Conservation (phyloP, 2,888 invertebrate species). For the Acronicta psi region DNA sequence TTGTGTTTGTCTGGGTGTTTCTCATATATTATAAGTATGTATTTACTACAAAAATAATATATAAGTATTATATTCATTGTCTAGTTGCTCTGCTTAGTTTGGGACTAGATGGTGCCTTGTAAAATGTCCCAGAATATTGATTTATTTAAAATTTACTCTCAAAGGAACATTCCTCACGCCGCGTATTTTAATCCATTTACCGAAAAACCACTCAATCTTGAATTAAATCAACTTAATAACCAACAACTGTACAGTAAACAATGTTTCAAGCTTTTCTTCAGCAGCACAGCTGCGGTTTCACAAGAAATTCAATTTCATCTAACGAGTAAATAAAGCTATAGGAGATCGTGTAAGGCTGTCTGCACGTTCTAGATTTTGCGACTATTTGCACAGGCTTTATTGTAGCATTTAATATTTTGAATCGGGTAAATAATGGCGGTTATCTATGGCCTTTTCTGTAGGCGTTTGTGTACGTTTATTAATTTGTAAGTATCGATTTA, state of each 20-base stretch:
- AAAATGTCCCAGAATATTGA: too few relatives aligned
- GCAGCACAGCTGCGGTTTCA: constrained; percentile 26
- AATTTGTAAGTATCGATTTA: too few relatives aligned
- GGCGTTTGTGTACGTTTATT: background rate
- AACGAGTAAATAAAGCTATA: constrained; percentile 45
- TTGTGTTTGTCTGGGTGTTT: too few relatives aligned
- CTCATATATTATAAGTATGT: too few relatives aligned
- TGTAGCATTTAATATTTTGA: constrained; percentile 13
- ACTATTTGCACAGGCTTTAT: constrained; percentile 12
- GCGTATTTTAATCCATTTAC: constrained; percentile 18
- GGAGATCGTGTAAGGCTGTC: constrained; percentile 14
- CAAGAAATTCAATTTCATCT: constrained; percentile 50
- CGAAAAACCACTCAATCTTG: constrained; percentile 12
- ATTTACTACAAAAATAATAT: too few relatives aligned
- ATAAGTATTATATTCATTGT: too few relatives aligned
- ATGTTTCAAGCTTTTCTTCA: constrained; percentile 30
- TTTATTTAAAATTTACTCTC: too few relatives aligned
- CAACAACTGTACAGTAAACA: constrained; percentile 22
- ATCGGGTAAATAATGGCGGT: constrained; percentile 11
- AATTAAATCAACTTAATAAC: constrained; percentile 35
- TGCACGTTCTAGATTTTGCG: constrained; percentile 7
- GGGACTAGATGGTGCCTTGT: too few relatives aligned
- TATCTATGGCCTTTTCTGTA: background rate
- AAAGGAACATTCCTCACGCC: constrained; percentile 2
- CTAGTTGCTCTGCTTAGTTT: too few relatives aligned